Evolutionary conservation across 2,888 invertebrate genomes (phyloP), one percentile per base, ranked within the genome.

Genomic region (Leucophenga montana): DNA sequence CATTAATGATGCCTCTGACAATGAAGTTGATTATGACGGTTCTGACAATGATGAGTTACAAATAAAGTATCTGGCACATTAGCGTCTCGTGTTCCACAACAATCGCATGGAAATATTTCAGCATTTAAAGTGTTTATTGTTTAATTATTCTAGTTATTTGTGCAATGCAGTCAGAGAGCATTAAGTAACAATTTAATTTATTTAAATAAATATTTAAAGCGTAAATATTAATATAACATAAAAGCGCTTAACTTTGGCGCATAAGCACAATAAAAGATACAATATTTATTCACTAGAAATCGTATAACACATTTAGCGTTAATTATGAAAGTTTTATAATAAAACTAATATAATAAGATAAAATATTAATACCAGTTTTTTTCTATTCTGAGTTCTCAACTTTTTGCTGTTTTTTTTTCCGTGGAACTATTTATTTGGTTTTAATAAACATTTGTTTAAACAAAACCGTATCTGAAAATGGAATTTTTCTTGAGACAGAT

Each of bases 181-280:
- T 39, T 8, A 1, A 39, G 8, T 39, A n/a, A n/a, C n/a, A n/a
- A n/a, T n/a, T n/a, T 8, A 1, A 1, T 39, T 39, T 39, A 39
- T 39, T n/a, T 44, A 61, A 39, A 56, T 56, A 56, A 56, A 56
- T 56, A 56, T 56, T 56, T 20, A 22, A 56, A 20, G 14, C 11
- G 56, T 27, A 56, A 56, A 61, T 61, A 61, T 39, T 59, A 31
- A 33, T 8, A 33, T 11, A n/a, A n/a, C n/a, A 56, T 1, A 18
- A 56, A 16, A 48, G 0, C 6, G 5, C 48, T 13, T 5, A 48
- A 13, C 5, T 16, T 13, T 6, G 11, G 50, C 50, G 50, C n/a
- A 50, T 50, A 18, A 14, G 8, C 3, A n/a, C n/a, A 3, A 20
- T 54, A 9, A 53, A 53, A 53, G 11, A 1, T 48, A 13, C 48